Conservation (phyloP, 2,113 vertebrate genomes). For the Channa maculata region DNA sequence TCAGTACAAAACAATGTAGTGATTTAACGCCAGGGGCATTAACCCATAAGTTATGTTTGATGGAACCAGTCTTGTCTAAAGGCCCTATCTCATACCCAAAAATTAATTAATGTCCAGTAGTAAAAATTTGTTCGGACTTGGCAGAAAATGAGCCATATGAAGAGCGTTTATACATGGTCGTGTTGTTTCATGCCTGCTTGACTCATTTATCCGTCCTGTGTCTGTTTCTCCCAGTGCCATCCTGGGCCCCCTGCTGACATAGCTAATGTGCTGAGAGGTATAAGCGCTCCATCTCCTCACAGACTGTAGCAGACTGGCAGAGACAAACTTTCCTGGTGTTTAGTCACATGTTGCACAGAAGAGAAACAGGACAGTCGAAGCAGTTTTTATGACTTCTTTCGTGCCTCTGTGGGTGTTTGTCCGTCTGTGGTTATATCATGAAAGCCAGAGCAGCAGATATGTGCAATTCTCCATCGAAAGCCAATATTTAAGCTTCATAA, state of each 20-base stretch:
- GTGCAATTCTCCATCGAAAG: conserved; percentile 25
- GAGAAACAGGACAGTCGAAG: conserved; percentile 8
- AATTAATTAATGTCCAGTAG: conserved; percentile 56
- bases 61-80: conserved; percentile 43
- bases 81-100: conserved; percentile 7
- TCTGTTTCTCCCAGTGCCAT: conserved; percentile 57
- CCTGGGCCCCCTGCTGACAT: conserved; percentile 58
- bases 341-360: conserved; percentile 32
- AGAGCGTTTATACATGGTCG: conserved; percentile 54
- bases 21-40: conserved; percentile 1
- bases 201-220: conserved; percentile 56
- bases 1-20: conserved; percentile 1
- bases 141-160: conserved; percentile 42
- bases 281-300: conserved; percentile 53
- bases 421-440: conserved; percentile 13
- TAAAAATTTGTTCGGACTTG: conserved; percentile 51
- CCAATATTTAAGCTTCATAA: conserved; percentile 2
- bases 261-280: conserved; percentile 76
- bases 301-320: conserved; percentile 43
- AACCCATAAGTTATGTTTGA: conserved; percentile 24
- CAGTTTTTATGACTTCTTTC: conserved; percentile 11
- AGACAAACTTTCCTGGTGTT: conserved; percentile 43
- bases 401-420: conserved; percentile 11
- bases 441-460: conserved; percentile 18
- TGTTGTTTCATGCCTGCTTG: conserved; percentile 71